Evolutionary conservation across 2,888 invertebrate genomes (phyloP), one percentile per base, ranked within the genome.

Genomic region (Trypoxylon attenuatum): DNA sequence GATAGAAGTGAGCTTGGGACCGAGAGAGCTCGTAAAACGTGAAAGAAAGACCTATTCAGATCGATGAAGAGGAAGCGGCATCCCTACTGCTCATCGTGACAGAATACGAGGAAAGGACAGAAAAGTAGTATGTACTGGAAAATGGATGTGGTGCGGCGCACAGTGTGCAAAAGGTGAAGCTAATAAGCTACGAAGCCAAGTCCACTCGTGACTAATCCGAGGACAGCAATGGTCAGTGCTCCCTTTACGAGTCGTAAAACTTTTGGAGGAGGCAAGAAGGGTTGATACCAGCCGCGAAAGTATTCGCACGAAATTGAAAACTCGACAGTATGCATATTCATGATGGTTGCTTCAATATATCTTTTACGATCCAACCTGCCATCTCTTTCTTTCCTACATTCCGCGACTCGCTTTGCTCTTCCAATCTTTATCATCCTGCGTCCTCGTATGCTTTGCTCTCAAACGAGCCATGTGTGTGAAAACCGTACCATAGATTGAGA

Each of bases 231-330:
- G 53, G 46, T 45, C 50, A 64, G 60, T 60, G 64, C 63, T 70
- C 70, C 72, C 79, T 84, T 84, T 83, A 83, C 83, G 80, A 78
- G 76, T 80, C 80, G 81, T 86, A 84, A 85, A 86, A 83, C 76
- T 78, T 73, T 75, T 79, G 75, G 82, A 82, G 83, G 66, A 61
- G 70, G 25, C 54, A 61, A 47, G 43, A 16, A 50, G 45, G n/a
- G n/a, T n/a, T n/a, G n/a, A n/a, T 23, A 41, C 29, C 42, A 27
- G 46, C 57, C 76, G 71, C 71, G 77, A 82, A 84, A 85, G 82
- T 84, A 82, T 83, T 85, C 79, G 78, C 77, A 69, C 80, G 78
- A 85, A 84, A 85, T 84, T 83, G 84, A 85, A 84, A 84, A 84
- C 81, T 85, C 81, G 79, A 81, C 79, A 78, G 61, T 77, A 84